These are phyloP conservation scores for Lanius ludovicianus DNA, from an alignment of 2,113 vertebrate genomes.

Conservation along the genomic window DNA sequence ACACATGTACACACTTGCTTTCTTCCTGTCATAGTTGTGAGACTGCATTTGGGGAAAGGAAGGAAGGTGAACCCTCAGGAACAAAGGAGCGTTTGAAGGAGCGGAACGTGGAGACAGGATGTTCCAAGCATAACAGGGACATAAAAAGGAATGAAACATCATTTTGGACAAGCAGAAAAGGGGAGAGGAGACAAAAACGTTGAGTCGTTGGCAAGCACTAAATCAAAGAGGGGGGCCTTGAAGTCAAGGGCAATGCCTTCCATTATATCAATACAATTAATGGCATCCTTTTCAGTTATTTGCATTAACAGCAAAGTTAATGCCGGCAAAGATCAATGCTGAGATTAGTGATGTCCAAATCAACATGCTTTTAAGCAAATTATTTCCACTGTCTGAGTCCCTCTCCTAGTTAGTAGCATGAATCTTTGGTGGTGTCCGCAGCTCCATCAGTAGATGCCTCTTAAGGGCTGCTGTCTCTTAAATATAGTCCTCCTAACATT, in stretches of 20 bases:
- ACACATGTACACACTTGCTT: not conserved
- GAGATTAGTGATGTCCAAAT: conserved; percentile 58
- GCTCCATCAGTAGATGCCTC: conserved; percentile 11
- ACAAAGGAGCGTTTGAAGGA: not conserved
- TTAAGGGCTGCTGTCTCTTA: conserved; percentile 8
- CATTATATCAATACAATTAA: conserved; percentile 68
- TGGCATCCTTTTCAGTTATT: conserved; percentile 59
- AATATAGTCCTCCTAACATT: not conserved
- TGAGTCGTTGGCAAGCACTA: not conserved
- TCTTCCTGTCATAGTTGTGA: not conserved
- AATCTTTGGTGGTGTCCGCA: conserved; percentile 45
- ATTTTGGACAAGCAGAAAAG: conserved; percentile 34
- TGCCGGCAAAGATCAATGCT: conserved; percentile 53
- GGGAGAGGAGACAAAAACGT: conserved; percentile 31
- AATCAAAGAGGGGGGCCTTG: conserved; percentile 13
- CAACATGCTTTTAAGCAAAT: conserved; percentile 72
- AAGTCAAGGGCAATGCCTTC: conserved; percentile 48
- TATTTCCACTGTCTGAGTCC: conserved; percentile 46
- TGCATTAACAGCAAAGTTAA: conserved; percentile 65
- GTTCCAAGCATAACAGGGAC: not conserved
- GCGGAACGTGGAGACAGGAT: not conserved
- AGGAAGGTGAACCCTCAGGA: not conserved
- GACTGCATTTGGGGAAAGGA: not conserved
- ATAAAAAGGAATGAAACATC: conserved; percentile 47
- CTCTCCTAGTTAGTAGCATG: conserved; percentile 25